Percentiles rank a stretch among this genome's conserved stretches.
These are phyloP conservation scores for Dugesia japonica DNA, from an alignment of 2,888 invertebrate species.

Conservation along the genomic window DNA sequence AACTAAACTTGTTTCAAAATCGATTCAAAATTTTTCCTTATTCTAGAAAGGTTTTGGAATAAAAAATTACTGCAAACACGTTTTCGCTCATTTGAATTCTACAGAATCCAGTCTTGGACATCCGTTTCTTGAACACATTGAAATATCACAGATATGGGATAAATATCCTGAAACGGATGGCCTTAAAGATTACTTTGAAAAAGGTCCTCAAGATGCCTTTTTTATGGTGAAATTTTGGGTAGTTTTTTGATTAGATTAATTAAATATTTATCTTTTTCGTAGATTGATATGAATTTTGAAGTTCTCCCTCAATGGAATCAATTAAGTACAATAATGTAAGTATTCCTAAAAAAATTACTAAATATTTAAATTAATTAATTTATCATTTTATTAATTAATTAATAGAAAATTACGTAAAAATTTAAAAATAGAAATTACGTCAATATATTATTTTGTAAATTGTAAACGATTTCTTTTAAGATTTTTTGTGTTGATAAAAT, in stretches of 20 bases:
- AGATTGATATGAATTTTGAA: conserved; percentile 14
- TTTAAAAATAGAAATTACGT: no score
- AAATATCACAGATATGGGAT: conserved; percentile 91
- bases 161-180: conserved; percentile 98
- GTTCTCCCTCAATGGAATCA: conserved; percentile 14
- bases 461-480: no score
- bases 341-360: no score
- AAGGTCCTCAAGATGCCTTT: conserved; percentile 88
- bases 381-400: no score
- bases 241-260: not conserved
- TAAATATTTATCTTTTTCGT: not conserved
- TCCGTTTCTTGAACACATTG: conserved; percentile 60
- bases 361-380: not conserved
- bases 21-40: not conserved
- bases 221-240: conserved; percentile 97
- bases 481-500: no score
- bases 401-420: no score
- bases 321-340: not conserved
- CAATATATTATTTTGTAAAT: no score
- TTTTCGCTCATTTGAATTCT: conserved; percentile 34
- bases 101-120: conserved; percentile 23
- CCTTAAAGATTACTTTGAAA: conserved; percentile 85
- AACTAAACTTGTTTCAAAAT: not conserved
- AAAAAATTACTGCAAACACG: conserved; percentile 29
- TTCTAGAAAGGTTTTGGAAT: not conserved